A percentile compares a stretch with the other conserved stretches of the same genome.
Evolutionary conservation across 2,888 invertebrate species (phyloP).

Genomic region (Lasioglossum villosulum): DNA sequence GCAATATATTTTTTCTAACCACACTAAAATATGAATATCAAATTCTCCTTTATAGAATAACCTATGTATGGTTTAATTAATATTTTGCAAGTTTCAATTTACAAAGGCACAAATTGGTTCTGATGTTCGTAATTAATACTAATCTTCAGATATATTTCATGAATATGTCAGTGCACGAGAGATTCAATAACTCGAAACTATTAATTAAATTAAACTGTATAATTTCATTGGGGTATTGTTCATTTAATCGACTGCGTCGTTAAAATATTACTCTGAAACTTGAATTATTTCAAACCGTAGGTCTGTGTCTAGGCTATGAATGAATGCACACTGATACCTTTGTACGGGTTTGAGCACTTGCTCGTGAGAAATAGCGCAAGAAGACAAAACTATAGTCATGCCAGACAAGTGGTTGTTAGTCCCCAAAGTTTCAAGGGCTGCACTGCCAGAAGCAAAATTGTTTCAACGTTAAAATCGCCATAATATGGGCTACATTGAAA

Average conservation of each 20-base stretch:
- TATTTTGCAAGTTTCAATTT: too few species aligned
- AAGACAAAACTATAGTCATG: conserved; percentile 67
- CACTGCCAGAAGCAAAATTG: conserved; percentile 20
- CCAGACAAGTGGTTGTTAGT: conserved; percentile 65
- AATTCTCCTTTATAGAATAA: neutral
- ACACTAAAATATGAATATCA: too few species aligned
- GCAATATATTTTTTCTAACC: too few species aligned
- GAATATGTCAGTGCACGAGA: neutral
- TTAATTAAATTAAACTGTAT: neutral
- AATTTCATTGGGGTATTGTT: neutral
- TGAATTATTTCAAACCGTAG: neutral
- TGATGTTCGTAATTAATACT: neutral
- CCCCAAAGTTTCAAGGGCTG: conserved; percentile 47
- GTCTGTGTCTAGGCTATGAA: neutral
- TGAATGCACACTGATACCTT: conserved; percentile 9
- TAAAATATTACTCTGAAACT: neutral
- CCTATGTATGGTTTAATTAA: neutral
- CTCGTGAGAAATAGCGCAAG: conserved; percentile 55
- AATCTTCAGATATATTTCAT: neutral
- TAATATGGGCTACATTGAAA: neutral
- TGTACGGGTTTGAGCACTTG: conserved; percentile 24
- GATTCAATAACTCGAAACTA: neutral
- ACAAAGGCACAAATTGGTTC: too few species aligned
- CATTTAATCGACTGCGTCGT: neutral
- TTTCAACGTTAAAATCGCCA: conserved; percentile 16